A percentile compares a stretch with the other conserved stretches of the same genome.
phyloP scores from a whole-genome alignment of 2,888 invertebrate species.

The Microctonus aethiopoides region DNA sequence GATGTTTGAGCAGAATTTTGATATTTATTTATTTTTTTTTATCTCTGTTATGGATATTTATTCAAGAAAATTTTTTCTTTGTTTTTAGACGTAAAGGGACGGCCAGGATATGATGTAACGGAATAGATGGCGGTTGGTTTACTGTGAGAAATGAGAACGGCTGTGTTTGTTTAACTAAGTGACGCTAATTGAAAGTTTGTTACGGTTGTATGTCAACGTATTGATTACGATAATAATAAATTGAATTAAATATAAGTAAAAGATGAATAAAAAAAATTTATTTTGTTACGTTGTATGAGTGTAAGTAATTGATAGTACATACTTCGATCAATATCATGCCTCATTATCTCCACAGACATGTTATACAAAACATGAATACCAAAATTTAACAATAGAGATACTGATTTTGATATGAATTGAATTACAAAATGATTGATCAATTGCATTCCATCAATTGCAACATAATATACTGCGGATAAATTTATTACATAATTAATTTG shows the following conservation, averaged over 20 bases:
- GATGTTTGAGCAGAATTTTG: too few relatives aligned
- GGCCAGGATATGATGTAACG: conserved; percentile 32
- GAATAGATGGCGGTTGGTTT: conserved; percentile 24
- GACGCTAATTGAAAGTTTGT: conserved; percentile 65
- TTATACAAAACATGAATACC: background rate
- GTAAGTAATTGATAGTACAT: background rate
- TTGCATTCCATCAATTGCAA: too few relatives aligned
- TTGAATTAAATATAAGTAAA: conserved; percentile 46
- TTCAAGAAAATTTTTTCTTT: too few relatives aligned
- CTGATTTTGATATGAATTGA: background rate
- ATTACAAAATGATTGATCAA: background rate
- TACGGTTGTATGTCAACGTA: conserved; percentile 53
- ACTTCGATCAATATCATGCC: background rate
- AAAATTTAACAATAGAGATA: background rate
- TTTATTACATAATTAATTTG: background rate
- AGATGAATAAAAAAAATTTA: conserved; percentile 46
- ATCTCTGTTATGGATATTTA: too few relatives aligned
- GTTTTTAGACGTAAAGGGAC: background rate
- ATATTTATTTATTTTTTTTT: too few relatives aligned
- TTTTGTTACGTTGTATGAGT: conserved; percentile 38
- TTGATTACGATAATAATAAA: conserved; percentile 55
- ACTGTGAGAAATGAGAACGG: conserved; percentile 55
- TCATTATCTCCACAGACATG: background rate
- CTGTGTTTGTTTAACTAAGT: conserved; percentile 65
- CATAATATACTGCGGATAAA: background rate